Conservation (phyloP, 1,140 invertebrate genomes). For the Polyergus mexicanus region DNA sequence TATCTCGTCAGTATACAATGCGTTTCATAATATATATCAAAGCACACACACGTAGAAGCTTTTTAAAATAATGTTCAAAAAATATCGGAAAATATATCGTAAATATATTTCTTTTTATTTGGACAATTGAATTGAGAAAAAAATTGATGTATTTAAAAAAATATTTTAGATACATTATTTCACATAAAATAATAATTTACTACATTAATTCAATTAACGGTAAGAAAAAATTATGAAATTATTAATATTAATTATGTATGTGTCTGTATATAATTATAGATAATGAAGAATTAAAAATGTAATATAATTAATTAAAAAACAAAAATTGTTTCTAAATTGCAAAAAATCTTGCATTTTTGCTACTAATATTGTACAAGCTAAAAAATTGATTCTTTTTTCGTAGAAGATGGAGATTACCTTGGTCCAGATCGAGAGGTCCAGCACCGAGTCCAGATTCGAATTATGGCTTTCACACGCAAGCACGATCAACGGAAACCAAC, state of each 20-base stretch:
- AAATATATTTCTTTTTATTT: not conserved
- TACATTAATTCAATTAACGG: not conserved
- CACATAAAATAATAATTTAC: conserved; percentile 3
- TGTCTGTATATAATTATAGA: not conserved
- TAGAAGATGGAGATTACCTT: conserved; percentile 85
- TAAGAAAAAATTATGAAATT: not conserved
- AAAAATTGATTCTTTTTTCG: not conserved
- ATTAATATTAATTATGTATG: not conserved
- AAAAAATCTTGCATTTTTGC: not conserved
- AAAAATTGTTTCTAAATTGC: not conserved
- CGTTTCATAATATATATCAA: not conserved
- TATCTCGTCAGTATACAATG: not conserved
- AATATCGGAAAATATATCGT: not conserved
- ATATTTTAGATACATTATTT: not conserved
- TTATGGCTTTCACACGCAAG: conserved; percentile 88
- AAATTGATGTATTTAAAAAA: not conserved
- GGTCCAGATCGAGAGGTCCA: conserved; percentile 84
- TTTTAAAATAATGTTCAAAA: not conserved
- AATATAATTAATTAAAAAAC: not conserved
- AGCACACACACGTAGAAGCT: not conserved
- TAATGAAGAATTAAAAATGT: not conserved
- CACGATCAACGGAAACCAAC: conserved; percentile 82
- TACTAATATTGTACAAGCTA: not conserved
- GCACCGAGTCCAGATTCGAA: conserved; percentile 89
- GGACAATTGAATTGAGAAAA: not conserved